phyloP scores from a whole-genome alignment of 2,797 vertebrate species.

The Chaenodraco wilsoni region DNA sequence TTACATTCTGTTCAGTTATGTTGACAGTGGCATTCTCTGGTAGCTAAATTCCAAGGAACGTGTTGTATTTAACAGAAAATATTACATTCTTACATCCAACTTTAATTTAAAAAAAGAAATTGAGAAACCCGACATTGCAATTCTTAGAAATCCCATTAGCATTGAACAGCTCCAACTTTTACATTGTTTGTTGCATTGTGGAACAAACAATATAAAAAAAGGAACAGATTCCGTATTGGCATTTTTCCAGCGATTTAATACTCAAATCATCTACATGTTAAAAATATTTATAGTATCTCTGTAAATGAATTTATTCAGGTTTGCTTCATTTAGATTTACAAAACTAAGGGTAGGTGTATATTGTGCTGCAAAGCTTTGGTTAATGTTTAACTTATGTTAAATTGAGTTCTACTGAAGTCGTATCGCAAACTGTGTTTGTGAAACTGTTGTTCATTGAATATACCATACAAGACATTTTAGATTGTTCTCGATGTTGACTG shows the following conservation, averaged over 20 bases:
- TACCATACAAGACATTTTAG: background rate
- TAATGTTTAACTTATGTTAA: background rate
- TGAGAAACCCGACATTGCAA: background rate
- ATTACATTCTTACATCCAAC: no score
- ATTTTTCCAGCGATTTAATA: background rate
- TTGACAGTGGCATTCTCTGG: no score
- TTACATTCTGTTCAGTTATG: no score
- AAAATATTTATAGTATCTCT: background rate
- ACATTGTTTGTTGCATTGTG: background rate
- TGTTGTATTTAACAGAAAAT: no score
- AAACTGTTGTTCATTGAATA: background rate
- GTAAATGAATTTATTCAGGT: background rate
- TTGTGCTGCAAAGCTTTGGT: background rate
- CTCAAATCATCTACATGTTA: background rate
- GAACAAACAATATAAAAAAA: no score
- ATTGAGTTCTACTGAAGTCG: background rate
- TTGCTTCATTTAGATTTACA: background rate
- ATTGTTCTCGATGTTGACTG: background rate
- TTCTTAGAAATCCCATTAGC: background rate
- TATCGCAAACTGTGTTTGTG: background rate
- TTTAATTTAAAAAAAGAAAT: no score
- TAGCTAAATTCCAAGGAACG: no score
- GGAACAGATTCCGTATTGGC: no score
- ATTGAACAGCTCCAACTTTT: background rate
- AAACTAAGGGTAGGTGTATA: background rate